phyloP scores from a whole-genome alignment of 2,888 invertebrate species.

The Euphydryas editha region DNA sequence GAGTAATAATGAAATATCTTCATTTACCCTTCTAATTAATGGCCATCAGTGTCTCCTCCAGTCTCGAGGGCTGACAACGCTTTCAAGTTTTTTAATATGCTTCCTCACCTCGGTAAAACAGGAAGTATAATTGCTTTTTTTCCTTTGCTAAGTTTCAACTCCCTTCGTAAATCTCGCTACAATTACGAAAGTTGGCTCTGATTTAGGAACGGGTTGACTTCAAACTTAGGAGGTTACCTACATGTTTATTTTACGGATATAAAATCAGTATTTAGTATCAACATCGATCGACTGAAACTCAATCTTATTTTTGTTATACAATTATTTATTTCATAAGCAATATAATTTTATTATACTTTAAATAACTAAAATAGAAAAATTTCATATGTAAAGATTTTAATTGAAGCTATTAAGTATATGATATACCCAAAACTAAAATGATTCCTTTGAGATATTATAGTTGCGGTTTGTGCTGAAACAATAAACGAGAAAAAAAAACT shows the following conservation, averaged over 20 bases:
- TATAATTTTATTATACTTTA: no score
- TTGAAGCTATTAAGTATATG: no score
- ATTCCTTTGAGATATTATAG: no score
- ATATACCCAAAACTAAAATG: no score
- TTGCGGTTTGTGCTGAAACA: no score
- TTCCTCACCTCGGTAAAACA: slow-evolving; percentile 80
- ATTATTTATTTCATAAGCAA: no score
- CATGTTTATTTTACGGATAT: slow-evolving; percentile 5
- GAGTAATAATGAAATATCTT: slow-evolving; percentile 81
- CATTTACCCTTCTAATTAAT: slow-evolving; percentile 81
- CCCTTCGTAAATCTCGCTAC: slow-evolving; percentile 67
- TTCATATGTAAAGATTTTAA: no score
- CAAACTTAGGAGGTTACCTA: slow-evolving; percentile 22
- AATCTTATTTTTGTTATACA: no score
- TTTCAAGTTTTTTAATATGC: slow-evolving; percentile 83
- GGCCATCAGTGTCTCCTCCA: slow-evolving; percentile 82
- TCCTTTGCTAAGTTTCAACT: slow-evolving; percentile 65
- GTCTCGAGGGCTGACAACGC: slow-evolving; percentile 75
- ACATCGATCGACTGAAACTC: no score
- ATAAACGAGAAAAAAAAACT: slow-evolving; percentile 63
- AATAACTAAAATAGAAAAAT: no score
- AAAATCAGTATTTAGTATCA: background rate
- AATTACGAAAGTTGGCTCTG: slow-evolving; percentile 59
- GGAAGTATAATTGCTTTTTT: slow-evolving; percentile 80
- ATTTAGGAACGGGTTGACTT: slow-evolving; percentile 41